These are phyloP conservation scores for Bradypodion ventrale DNA, from an alignment of 2,797 vertebrate species.

Conservation along the genomic window DNA sequence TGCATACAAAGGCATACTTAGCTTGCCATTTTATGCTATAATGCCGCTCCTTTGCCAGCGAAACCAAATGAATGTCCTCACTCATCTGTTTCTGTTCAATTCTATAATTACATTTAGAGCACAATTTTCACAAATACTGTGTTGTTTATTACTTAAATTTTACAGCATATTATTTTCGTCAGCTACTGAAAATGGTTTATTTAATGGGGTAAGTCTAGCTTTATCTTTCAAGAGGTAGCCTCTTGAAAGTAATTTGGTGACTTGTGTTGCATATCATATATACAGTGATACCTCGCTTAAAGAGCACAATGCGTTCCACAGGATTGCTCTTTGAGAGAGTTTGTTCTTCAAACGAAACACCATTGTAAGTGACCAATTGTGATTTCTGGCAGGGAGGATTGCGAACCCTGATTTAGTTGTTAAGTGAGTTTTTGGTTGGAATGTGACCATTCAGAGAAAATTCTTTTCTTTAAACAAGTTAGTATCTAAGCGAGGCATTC, in stretches of 20 bases:
- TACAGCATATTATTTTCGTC: neutral
- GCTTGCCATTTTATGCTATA: constrained; percentile 6
- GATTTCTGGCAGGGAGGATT: too few species aligned
- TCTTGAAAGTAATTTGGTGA: neutral
- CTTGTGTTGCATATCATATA: neutral
- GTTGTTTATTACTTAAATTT: constrained; percentile 4
- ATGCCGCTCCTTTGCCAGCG: neutral
- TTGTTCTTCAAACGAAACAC: too few species aligned
- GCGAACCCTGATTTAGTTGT: too few species aligned
- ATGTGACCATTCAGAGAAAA: too few species aligned
- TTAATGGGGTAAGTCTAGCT: neutral
- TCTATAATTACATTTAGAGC: neutral
- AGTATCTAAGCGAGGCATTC: too few species aligned
- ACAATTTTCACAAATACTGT: neutral
- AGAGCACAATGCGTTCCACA: too few species aligned
- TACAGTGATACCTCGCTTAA: too few species aligned
- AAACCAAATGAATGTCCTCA: neutral
- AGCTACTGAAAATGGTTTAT: neutral
- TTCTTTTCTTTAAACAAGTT: too few species aligned
- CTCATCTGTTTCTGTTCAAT: neutral
- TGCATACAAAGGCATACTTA: neutral
- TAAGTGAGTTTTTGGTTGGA: too few species aligned
- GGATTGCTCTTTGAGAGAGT: too few species aligned
- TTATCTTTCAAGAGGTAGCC: neutral
- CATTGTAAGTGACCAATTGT: too few species aligned